Conservation (phyloP, 2,888 invertebrate species). For the Aplocera efformata region DNA sequence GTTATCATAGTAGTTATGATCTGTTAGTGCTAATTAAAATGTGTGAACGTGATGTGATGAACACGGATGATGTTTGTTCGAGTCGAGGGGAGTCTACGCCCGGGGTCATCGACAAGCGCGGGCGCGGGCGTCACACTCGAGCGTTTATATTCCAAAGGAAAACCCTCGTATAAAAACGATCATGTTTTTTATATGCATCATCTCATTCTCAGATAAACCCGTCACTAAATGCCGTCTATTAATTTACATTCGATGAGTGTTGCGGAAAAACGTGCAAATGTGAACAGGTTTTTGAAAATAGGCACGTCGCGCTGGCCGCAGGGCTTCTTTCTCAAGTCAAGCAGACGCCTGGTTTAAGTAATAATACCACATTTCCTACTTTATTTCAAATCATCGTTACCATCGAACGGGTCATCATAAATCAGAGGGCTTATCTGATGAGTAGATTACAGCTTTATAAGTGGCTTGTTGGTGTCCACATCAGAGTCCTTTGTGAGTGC, state of each 20-base stretch:
- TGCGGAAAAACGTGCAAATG: constrained; percentile 14
- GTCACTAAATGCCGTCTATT: constrained; percentile 19
- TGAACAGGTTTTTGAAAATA: constrained; percentile 12
- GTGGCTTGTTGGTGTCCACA: constrained; percentile 20
- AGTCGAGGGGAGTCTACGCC: constrained; percentile 31
- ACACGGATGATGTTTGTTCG: constrained; percentile 33
- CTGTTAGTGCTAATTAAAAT: constrained; percentile 44
- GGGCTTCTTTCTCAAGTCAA: too few relatives aligned
- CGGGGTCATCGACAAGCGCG: constrained; percentile 52
- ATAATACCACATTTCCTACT: too few relatives aligned
- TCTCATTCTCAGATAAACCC: constrained; percentile 19
- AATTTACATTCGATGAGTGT: constrained; percentile 20
- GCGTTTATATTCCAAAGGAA: constrained; percentile 42
- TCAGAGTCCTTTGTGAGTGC: constrained; percentile 20
- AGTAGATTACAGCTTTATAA: constrained; percentile 15
- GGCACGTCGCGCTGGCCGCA: too few relatives aligned
- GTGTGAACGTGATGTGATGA: constrained; percentile 39
- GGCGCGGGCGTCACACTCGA: constrained; percentile 34
- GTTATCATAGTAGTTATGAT: constrained; percentile 35
- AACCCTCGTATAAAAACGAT: constrained; percentile 28
- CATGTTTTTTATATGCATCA: constrained; percentile 41
- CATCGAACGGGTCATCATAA: constrained; percentile 7
- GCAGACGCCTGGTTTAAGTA: too few relatives aligned
- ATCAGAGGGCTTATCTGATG: constrained; percentile 7
- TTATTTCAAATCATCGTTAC: constrained; percentile 1